Evolutionary conservation across 2,113 vertebrate genomes (phyloP).

Genomic region (Pangasianodon gigas): DNA sequence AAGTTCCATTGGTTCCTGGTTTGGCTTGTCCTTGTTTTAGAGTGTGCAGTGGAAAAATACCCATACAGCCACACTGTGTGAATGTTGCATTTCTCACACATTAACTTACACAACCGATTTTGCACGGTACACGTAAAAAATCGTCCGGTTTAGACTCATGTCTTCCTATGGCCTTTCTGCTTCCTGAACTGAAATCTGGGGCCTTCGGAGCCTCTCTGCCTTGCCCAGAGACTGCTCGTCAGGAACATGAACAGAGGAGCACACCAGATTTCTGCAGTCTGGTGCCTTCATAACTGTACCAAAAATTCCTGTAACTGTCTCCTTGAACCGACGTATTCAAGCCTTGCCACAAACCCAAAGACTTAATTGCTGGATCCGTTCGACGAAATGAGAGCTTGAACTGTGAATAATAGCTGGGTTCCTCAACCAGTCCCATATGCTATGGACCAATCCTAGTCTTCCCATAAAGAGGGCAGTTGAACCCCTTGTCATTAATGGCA

Average conservation of each 20-base stretch:
- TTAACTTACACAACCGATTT: background rate
- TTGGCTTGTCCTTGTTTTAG: constrained; percentile 1
- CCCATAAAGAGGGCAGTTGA: constrained; percentile 23
- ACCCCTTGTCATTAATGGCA: constrained; percentile 21
- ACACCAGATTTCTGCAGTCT: constrained; percentile 41
- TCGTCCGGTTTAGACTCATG: constrained; percentile 16
- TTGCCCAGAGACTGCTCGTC: constrained; percentile 33
- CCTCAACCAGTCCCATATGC: constrained; percentile 9
- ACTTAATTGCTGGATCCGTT: constrained; percentile 33
- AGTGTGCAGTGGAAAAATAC: constrained; percentile 16
- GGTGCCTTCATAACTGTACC: constrained; percentile 37
- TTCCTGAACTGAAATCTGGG: constrained; percentile 36
- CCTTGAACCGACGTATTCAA: constrained; percentile 35
- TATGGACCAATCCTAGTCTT: constrained; percentile 46
- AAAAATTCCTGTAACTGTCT: constrained; percentile 41
- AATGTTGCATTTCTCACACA: constrained; percentile 21
- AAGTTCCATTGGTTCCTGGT: constrained; percentile 18
- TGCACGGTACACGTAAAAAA: constrained; percentile 31
- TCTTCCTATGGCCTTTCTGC: constrained; percentile 57
- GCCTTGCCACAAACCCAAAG: constrained; percentile 44
- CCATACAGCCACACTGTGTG: constrained; percentile 24
- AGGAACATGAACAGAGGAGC: constrained; percentile 36
- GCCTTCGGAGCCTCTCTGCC: constrained; percentile 38
- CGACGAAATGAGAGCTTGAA: constrained; percentile 2
- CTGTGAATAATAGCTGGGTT: constrained; percentile 16